Percentiles rank a stretch among this genome's conserved stretches.
These are phyloP conservation scores for Ceuthmochares aereus DNA, from an alignment of 2,113 vertebrate species.

Conservation along the genomic window DNA sequence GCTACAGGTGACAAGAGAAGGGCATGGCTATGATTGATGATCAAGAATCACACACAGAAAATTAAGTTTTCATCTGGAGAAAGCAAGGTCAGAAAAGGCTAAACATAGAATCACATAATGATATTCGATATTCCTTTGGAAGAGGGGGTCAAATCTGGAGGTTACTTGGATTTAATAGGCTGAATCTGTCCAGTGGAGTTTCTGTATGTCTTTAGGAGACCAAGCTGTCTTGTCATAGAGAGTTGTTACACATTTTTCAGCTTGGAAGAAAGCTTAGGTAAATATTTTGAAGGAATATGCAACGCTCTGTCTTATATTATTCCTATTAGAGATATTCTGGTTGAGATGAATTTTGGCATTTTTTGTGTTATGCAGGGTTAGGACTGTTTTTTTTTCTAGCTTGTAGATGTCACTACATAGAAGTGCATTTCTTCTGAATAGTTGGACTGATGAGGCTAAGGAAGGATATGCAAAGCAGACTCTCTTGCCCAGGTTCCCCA, in stretches of 20 bases:
- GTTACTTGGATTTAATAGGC: not conserved
- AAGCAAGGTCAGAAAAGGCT: not conserved
- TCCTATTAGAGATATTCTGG: not conserved
- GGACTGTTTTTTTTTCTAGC: not conserved
- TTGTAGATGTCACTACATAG: not conserved
- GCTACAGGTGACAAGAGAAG: not conserved
- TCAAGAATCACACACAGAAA: not conserved
- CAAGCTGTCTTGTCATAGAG: not conserved
- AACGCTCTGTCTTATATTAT: not conserved
- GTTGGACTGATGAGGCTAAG: conserved; percentile 61
- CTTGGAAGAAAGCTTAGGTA: not conserved
- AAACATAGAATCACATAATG: not conserved
- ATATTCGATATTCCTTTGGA: not conserved
- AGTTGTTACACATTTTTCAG: not conserved
- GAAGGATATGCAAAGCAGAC: conserved; percentile 55
- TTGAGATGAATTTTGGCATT: not conserved
- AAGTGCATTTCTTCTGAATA: conserved; percentile 61
- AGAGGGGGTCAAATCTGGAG: not conserved
- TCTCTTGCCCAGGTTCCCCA: conserved; percentile 45
- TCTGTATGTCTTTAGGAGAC: not conserved
- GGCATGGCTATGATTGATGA: not conserved
- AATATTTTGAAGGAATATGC: not conserved
- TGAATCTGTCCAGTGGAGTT: not conserved
- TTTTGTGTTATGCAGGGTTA: not conserved
- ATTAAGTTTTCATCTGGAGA: not conserved